These are phyloP conservation scores for Pygoscelis antarcticus DNA, from an alignment of 2,113 vertebrate genomes.

Conservation along the genomic window DNA sequence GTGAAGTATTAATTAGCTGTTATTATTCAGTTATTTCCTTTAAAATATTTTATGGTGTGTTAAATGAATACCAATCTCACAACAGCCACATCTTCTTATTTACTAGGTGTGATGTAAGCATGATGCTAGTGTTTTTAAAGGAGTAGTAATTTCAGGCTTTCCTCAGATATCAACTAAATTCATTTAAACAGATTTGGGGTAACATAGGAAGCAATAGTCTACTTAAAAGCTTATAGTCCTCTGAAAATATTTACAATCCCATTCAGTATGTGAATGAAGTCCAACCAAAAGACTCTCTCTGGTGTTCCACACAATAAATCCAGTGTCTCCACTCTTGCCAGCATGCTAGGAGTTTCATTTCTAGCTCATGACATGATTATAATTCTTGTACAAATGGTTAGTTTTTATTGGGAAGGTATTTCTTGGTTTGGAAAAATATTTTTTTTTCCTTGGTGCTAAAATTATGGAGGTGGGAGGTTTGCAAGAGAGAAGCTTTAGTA, in stretches of 20 bases:
- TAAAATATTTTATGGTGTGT: background rate
- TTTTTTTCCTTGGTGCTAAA: conserved; percentile 1
- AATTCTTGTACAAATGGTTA: background rate
- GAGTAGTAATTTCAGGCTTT: background rate
- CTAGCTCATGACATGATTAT: background rate
- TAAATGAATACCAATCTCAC: background rate
- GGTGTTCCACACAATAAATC: background rate
- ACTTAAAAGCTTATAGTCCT: background rate
- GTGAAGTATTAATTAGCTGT: background rate
- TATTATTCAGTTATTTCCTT: background rate
- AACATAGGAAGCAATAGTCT: background rate
- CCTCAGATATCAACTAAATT: background rate
- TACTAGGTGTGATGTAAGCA: background rate
- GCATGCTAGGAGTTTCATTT: background rate
- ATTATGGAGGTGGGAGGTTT: conserved; percentile 3
- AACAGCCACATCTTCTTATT: background rate
- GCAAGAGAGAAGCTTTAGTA: background rate
- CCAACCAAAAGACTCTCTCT: background rate
- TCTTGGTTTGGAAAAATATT: background rate
- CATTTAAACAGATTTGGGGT: background rate
- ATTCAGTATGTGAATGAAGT: background rate
- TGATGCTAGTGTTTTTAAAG: background rate
- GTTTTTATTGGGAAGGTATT: background rate
- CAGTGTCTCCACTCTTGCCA: background rate
- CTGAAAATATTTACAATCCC: background rate